phyloP scores from a whole-genome alignment of 2,113 vertebrate species.

The Leuciscus idus region DNA sequence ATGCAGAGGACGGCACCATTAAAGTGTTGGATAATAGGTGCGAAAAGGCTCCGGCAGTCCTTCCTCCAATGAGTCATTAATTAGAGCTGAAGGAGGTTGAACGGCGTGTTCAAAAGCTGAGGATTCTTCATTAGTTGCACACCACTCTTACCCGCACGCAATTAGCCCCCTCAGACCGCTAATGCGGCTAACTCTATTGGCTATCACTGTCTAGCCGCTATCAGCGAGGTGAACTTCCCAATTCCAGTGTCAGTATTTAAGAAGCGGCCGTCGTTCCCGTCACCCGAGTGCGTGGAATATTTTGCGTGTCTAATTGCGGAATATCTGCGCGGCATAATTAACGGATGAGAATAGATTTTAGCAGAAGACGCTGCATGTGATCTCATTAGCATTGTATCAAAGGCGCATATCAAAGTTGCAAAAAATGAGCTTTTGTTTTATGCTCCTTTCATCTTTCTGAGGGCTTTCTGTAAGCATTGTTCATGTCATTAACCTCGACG shows the following conservation, averaged over 20 bases:
- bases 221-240: conserved; percentile 24
- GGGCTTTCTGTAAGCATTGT: conserved; percentile 73
- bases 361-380: conserved; percentile 69
- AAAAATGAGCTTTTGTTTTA: conserved; percentile 73
- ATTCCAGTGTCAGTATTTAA: conserved; percentile 36
- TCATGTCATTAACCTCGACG: conserved; percentile 73
- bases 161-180: conserved; percentile 60
- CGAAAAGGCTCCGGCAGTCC: conserved; percentile 59
- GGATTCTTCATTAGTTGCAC: conserved; percentile 75
- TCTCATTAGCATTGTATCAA: conserved; percentile 79
- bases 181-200: conserved; percentile 44
- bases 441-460: conserved; percentile 73
- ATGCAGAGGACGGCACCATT: conserved; percentile 67
- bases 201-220: conserved; percentile 20
- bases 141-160: conserved; percentile 62
- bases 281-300: conserved; percentile 34
- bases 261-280: neutral
- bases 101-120: conserved; percentile 69
- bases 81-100: conserved; percentile 75
- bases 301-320: conserved; percentile 60
- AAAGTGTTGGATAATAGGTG: conserved; percentile 71
- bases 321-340: conserved; percentile 74
- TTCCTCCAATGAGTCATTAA: conserved; percentile 72
- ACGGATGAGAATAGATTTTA: conserved; percentile 69
- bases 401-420: conserved; percentile 75